Evolutionary conservation across 1,140 invertebrate species (phyloP), one percentile per base, ranked within the genome.

Genomic region (Drosophila tropicalis): DNA sequence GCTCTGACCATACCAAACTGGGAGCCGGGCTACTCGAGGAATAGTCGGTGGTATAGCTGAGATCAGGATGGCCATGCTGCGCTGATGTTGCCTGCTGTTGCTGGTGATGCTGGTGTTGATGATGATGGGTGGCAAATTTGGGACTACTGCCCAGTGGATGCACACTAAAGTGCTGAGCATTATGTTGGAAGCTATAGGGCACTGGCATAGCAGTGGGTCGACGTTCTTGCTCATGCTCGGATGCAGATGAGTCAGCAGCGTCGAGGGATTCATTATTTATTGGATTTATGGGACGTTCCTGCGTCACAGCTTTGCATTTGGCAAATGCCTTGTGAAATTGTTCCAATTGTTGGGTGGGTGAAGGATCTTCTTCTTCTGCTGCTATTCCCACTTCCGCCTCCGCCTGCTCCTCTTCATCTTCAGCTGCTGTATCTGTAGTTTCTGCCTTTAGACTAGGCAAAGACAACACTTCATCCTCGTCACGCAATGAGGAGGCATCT

Each of bases 401-500:
- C 3, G n/a, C 36, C 6, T 40, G 55, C 1, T 19, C 58, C 3
- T 69, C 62, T 32, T 76, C 73, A 12, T 56, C 79, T 40, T 79
- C 36, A 3, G 13, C 39, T 15, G 9, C 19, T 13, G 7, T 3
- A 36, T 12, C 36, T 4, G 36, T 54, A 54, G 15, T 25, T 62
- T 47, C 58, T 39, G 32, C 81, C 51, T 89, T 83, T 9, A 90
- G 67, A 56, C 76, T 90, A 41, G 82, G 90, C 58, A 85, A 91
- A 12, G 82, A 86, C 5, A 82, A 72, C 39, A 90, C 82, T 32
- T 92, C 79, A 57, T 95, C 94, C 85, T 96, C 95, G 80, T 96
- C 95, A 9, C 94, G 94, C 29, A 96, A 91, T 78, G 94, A 95
- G 1, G 95, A 95, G 25, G 96, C 96, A 91, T 96, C 96, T 66